Conservation (phyloP, 2,888 invertebrate genomes). For the Platerodrilus igneus region DNA sequence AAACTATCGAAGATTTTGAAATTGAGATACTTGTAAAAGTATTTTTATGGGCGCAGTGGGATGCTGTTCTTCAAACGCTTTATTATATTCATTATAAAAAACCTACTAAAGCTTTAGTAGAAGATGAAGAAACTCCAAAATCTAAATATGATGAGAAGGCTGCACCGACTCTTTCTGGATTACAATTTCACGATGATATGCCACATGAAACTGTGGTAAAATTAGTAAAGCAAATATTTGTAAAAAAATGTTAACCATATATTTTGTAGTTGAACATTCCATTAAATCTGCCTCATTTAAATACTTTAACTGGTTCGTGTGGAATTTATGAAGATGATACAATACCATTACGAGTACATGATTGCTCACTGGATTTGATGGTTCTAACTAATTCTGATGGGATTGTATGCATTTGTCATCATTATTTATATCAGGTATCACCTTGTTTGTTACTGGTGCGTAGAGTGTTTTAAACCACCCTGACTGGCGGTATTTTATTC, state of each 20-base stretch:
- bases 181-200: slow-evolving; percentile 81
- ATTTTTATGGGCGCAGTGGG: slow-evolving; percentile 87
- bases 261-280: slow-evolving; percentile 73
- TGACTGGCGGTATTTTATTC: too few relatives aligned
- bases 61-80: slow-evolving; percentile 69
- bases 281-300: slow-evolving; percentile 69
- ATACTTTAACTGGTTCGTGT: slow-evolving; percentile 53
- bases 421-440: slow-evolving; percentile 73
- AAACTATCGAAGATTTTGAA: slow-evolving; percentile 36
- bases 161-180: slow-evolving; percentile 72
- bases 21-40: slow-evolving; percentile 57
- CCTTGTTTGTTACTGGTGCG: neutral
- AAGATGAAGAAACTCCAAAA: slow-evolving; percentile 62
- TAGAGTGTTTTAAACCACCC: too few relatives aligned
- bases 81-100: slow-evolving; percentile 79
- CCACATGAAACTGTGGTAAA: slow-evolving; percentile 83
- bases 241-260: too few relatives aligned
- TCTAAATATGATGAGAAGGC: slow-evolving; percentile 53
- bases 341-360: slow-evolving; percentile 73
- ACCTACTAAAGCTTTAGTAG: slow-evolving; percentile 62
- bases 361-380: slow-evolving; percentile 74
- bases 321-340: slow-evolving; percentile 77
- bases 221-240: slow-evolving; percentile 25
- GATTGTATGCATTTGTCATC: slow-evolving; percentile 73
- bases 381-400: slow-evolving; percentile 72